Base-by-base conservation (phyloP, 2,888 invertebrate genomes). In the Gryllus longicercus region DNA sequence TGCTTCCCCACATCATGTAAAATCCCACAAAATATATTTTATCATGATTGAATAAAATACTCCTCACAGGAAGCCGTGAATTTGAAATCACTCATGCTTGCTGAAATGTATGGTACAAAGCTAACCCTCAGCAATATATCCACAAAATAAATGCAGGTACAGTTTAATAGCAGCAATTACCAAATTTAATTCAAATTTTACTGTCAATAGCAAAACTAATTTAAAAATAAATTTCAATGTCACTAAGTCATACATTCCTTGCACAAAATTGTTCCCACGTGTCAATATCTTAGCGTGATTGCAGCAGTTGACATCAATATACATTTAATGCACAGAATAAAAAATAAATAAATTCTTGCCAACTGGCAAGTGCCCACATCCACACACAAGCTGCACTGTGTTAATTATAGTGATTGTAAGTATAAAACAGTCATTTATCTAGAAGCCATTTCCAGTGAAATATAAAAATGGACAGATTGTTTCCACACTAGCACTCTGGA, bases 381-480 rank as follows among this genome's bases (percentile, higher is more conserved):
- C 63, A 63, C 63, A 63, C 63, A 63, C 63, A 63, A 63, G 63
- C 63, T 63, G 63, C 63, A 63, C 63, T 63, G 63, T 38, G 38
- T 38, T 38, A 38, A 63, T n/a, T 63, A 63, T n/a, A 63, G 63
- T 18, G 63, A 63, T 18, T 63, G 63, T 63, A 63, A 16, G n/a
- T 63, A 63, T 63, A 63, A 63, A 63, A 63, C n/a, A 18, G 63
- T 63, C 63, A 63, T n/a, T 63, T 63, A 63, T 38, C 63, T 63
- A 63, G n/a, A 63, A 63, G 63, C 63, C 63, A 63, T 63, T 63
- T 63, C 14, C 63, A 11, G 63, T 79, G 74, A 74, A 75, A 76
- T 51, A 79, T 51, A 14, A 51, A 21, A 25, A 76, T 51, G 76
- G 79, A 79, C 18, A 79, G 51, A 76, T 25, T 79, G 76, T 23